Evolutionary conservation across 2,113 vertebrate species (phyloP), one percentile per base, ranked within the genome.

Genomic region (Bufo bufo): DNA sequence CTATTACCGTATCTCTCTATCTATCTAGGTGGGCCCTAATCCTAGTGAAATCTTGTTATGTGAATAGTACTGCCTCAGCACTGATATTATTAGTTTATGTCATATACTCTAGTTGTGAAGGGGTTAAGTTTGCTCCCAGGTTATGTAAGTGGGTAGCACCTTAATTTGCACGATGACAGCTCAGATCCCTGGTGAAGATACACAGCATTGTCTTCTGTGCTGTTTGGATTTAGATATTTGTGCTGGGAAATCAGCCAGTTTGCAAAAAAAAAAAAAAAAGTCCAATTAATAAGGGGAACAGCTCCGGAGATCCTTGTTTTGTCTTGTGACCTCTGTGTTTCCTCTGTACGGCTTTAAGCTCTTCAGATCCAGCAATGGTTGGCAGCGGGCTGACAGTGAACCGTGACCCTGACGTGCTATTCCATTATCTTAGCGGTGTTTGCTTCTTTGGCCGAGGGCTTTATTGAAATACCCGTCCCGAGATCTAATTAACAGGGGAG

Each of bases 401-500:
- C 87, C 49, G 56, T 89, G 87, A 84, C 87, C 87, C 47, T 14
- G 12, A 13, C 23, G 45, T 52, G 69, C 58, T 59, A 49, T 72
- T 50, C 59, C 61, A 89, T 84, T 84, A 65, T 78, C 49, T 54
- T 78, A 50, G 58, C 75, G 12, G 56, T 78, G 71, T 69, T 89
- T 77, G 74, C 58, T 69, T 54, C 59, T 77, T 54, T 61, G 71
- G 58, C 74, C 23, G 82, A 56, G 59, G 61, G 56, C 84, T 77
- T 89, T n/a, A 78, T 47, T 89, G 81, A 49, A 69, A 78, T 82
- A 61, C 58, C 23, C n/a, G 13, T 50, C 82, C 58, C 49, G 13
- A 69, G 87, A 84, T 78, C 82, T 89, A 89, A 89, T 84, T 84
- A 89, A 89, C 82, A 84, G n/a, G 14, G 65, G 78, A 84, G 66